Conservation (phyloP, 2,797 vertebrate species). For the Rhinophrynus dorsalis region DNA sequence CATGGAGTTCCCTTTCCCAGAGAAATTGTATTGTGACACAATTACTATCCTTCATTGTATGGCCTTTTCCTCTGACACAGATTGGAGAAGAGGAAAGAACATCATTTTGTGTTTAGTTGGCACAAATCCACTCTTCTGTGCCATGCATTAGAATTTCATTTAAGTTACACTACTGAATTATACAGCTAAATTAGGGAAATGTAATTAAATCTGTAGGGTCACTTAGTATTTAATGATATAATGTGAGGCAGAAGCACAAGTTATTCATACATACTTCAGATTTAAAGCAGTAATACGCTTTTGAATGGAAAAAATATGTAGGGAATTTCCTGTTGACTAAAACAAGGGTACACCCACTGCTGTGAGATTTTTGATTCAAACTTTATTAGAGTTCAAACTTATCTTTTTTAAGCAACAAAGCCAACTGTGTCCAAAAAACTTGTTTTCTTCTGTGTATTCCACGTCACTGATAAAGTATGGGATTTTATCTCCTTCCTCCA, state of each 20-base stretch:
- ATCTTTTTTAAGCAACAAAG: no score
- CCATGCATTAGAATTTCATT: not conserved
- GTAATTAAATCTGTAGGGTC: conserved; percentile 16
- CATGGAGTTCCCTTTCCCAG: conserved; percentile 1
- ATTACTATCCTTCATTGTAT: conserved; percentile 30
- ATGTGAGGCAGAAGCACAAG: not conserved
- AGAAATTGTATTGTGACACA: conserved; percentile 11
- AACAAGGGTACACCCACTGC: no score
- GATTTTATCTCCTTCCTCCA: no score
- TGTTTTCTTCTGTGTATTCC: no score
- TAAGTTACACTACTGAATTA: not conserved
- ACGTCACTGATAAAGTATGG: no score
- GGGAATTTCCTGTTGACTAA: no score
- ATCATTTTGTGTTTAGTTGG: not conserved
- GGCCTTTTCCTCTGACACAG: not conserved
- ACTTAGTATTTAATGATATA: not conserved
- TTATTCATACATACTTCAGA: not conserved
- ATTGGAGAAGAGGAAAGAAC: not conserved
- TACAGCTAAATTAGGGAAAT: not conserved
- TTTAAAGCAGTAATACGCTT: no score
- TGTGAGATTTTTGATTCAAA: no score
- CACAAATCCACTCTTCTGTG: not conserved
- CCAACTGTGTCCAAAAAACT: no score
- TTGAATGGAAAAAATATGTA: no score
- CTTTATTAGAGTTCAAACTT: no score